phyloP scores from a whole-genome alignment of 2,797 vertebrate species.

The Glyptemys insculpta region DNA sequence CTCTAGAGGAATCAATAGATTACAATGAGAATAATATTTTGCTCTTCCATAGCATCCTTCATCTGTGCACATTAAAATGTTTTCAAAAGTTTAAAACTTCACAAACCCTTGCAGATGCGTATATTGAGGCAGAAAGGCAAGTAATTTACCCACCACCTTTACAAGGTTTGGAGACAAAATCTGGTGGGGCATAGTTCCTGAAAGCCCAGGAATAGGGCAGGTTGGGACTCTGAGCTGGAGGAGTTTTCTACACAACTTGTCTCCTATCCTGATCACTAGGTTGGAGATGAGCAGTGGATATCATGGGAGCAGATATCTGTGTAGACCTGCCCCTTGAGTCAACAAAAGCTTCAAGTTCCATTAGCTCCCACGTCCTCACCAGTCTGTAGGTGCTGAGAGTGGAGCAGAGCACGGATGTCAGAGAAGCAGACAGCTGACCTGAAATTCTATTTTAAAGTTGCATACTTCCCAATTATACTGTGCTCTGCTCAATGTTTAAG shows the following conservation, averaged over 20 bases:
- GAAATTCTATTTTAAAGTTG: too few relatives aligned
- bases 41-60: neutral
- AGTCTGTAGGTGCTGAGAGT: neutral
- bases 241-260: too few relatives aligned
- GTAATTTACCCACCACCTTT: too few relatives aligned
- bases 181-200: neutral
- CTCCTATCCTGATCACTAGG: too few relatives aligned
- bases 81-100: neutral
- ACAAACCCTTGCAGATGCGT: too few relatives aligned
- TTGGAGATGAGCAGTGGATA: neutral
- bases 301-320: too few relatives aligned
- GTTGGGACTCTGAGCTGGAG: neutral
- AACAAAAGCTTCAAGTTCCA: neutral
- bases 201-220: neutral
- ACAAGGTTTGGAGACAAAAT: neutral
- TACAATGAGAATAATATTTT: neutral
- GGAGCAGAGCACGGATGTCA: neutral
- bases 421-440: neutral
- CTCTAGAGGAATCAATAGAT: neutral
- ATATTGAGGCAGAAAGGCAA: too few relatives aligned
- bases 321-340: neutral
- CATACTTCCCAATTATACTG: accelerated
- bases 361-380: neutral
- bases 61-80: accelerated
- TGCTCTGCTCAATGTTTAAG: accelerated